Percentiles rank a stretch among this genome's conserved stretches.
phyloP scores from a whole-genome alignment of 2,888 invertebrate genomes.

The Pyrrhosoma nymphula region DNA sequence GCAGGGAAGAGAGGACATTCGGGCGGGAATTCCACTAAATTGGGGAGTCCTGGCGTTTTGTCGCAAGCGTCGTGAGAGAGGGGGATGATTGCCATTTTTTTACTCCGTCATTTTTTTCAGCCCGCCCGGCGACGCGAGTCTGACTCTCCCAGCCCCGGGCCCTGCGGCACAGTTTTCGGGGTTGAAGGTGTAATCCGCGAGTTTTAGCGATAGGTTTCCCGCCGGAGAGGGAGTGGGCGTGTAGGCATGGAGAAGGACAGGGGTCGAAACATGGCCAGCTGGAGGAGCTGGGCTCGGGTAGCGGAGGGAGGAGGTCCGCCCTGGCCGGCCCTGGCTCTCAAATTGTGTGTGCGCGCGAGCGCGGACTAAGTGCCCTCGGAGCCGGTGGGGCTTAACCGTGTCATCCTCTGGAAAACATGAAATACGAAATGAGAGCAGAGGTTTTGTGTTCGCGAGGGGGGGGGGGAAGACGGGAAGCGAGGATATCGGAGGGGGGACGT shows the following conservation, averaged over 20 bases:
- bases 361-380: constrained; percentile 55
- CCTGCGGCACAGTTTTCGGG: background rate
- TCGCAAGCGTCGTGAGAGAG: background rate
- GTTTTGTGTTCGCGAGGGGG: background rate
- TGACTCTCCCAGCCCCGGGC: background rate
- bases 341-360: constrained; percentile 34
- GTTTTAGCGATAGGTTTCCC: constrained; percentile 44
- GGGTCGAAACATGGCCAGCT: background rate
- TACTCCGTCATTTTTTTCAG: background rate
- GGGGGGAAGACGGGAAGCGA: background rate
- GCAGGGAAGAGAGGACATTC: background rate
- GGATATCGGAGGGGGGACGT: background rate
- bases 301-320: too few species aligned
- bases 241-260: too few species aligned
- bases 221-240: background rate
- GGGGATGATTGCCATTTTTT: constrained; percentile 37
- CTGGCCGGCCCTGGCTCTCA: background rate
- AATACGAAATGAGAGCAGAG: constrained; percentile 63
- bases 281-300: background rate
- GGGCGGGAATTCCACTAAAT: background rate
- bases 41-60: background rate
- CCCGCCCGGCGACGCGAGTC: background rate
- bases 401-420: constrained; percentile 58
- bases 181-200: constrained; percentile 59
- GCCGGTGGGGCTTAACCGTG: constrained; percentile 62